Conservation (phyloP, 2,888 invertebrate genomes). For the Chydorus sphaericus region DNA sequence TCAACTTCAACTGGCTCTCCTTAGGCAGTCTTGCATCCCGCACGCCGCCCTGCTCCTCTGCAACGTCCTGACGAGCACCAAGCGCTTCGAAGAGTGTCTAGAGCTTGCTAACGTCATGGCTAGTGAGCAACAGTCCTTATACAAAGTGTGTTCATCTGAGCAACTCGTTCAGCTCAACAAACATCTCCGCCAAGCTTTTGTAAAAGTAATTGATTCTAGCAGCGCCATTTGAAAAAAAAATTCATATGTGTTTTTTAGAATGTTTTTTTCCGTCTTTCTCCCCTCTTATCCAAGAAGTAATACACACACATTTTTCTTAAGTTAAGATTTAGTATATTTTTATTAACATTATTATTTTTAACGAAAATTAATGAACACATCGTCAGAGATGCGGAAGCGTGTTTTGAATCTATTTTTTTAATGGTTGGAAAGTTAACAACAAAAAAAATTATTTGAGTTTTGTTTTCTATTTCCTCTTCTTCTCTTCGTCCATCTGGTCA, state of each 20-base stretch:
- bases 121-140: slow-evolving; percentile 59
- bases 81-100: slow-evolving; percentile 58
- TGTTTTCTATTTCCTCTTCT: neutral
- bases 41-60: slow-evolving; percentile 63
- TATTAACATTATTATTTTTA: too few relatives aligned
- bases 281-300: neutral
- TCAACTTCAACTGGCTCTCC: slow-evolving; percentile 50
- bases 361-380: neutral
- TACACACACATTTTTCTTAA: too few relatives aligned
- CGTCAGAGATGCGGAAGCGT: slow-evolving; percentile 1
- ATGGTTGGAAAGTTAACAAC: neutral
- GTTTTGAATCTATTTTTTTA: too few relatives aligned
- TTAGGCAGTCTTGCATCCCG: slow-evolving; percentile 69
- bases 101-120: slow-evolving; percentile 66
- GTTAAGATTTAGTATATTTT: too few relatives aligned
- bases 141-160: slow-evolving; percentile 41
- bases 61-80: slow-evolving; percentile 59
- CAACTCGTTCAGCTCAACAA: slow-evolving; percentile 2
- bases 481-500: slow-evolving; percentile 24
- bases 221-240: neutral
- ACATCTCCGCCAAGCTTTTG: slow-evolving; percentile 10
- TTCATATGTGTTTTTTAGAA: neutral
- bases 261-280: neutral
- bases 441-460: neutral
- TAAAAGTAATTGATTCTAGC: slow-evolving; percentile 1